Base-by-base conservation (phyloP, 53 echinoderm and acorn worm genomes). In the Crossaster papposus region DNA sequence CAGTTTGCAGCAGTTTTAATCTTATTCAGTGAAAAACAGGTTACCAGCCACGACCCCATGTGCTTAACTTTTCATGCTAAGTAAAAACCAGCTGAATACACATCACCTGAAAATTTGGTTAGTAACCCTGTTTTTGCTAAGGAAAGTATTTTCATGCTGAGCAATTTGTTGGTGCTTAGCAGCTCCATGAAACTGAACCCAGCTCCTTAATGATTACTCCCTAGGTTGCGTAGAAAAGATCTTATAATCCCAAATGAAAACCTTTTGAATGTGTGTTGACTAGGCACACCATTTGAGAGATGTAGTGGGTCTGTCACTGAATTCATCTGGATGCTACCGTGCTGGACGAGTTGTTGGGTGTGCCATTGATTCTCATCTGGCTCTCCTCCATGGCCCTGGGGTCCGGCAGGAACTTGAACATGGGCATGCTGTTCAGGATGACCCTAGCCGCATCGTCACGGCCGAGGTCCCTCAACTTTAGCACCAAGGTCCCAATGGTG, bases 391-490 rank as follows among this genome's bases (percentile, higher is more conserved):
- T 85, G 24, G 93, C 92, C 54, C 91, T 81, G 23, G 93, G 95
- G 70, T 97, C 94, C 28, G 98, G 96, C 72, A 97, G 80, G 85
- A 97, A 97, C 89, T 94, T 96, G 70, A 88, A 97, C 63, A 97
- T 85, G 34, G 98, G 98, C 62, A 96, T 85, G 65, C 94, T 93
- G 36, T 88, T 93, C 89, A 96, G 72, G 86, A 97, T 90, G 26
- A 92, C 91, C 86, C 92, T 83, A 17, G 89, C 93, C 3, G 96
- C 95, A 65, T 97, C 98, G 9, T 95, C 95, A 30, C 98, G 77
- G 11, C 95, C 98, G 4, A 97, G 92, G 86, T 94, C 96, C 62
- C 89, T 90, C 17, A 97, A 91, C 78, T 87, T 94, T 37, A 64
- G 65, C 64, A 96, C 90, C 64, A 97, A 89, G 58, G 89, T 64